Base-by-base conservation (phyloP, 2,888 invertebrate species). In the Aplocera efformata region DNA sequence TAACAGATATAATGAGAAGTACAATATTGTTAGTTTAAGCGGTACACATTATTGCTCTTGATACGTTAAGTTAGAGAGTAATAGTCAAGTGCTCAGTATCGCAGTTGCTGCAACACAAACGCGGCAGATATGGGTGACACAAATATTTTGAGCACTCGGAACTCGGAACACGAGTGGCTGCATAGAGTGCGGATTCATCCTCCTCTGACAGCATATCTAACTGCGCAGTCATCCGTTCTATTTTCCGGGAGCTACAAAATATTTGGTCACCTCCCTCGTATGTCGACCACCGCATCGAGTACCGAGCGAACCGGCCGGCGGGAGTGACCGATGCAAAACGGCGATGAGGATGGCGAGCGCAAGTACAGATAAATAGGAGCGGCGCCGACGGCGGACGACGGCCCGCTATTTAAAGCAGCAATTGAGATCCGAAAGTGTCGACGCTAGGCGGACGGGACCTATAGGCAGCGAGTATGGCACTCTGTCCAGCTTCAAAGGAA, bases 1-100 rank as follows among this genome's bases (percentile, higher is more conserved):
- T 49, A 50, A 50, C 52, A 50, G 60, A 62, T 60, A 56, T 29
- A 69, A 81, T 83, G 86, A 86, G 86, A 86, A 85, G 86, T 86
- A 86, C 84, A 85, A 86, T 86, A 86, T 83, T 67, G 81, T 84
- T 78, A 78, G 70, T 78, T 76, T 65, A 46, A 46, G 42, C 46
- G 30, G 41, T 41, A 40, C 32, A 40, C 40, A 45, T 43, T 35
- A 38, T 31, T 37, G 37, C 28, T 44, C 25, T 42, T 32, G 25
- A 28, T 48, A 43, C 40, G 28, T 31, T 28, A 11, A 11, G 24
- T 33, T 25, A 40, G 20, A 33, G 35, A 23, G 25, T 34, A 10
- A 21, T 40, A 42, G 32, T 29, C 17, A 33, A 42, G 32, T 32
- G 42, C 37, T 32, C 35, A 36, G 34, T 44, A 38, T 49, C 32